phyloP scores from a whole-genome alignment of 2,888 invertebrate genomes.

The Pammene aurita region DNA sequence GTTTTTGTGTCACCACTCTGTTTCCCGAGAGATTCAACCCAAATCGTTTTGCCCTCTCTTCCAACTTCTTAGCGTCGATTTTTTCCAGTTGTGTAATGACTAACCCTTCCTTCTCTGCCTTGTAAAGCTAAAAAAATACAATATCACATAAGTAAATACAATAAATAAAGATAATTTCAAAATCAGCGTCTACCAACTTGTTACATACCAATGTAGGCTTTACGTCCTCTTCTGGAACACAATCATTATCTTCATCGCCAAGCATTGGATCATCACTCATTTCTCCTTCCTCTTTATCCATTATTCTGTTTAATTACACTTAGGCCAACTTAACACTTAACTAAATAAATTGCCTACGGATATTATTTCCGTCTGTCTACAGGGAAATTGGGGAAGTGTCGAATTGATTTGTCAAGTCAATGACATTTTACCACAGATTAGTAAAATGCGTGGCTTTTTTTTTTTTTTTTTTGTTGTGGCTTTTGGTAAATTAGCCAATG shows the following conservation, averaged over 20 bases:
- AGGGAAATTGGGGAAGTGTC: background rate
- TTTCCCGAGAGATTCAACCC: slow-evolving; percentile 74
- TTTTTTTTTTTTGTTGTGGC: too few relatives aligned
- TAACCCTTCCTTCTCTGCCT: slow-evolving; percentile 66
- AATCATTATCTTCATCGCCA: slow-evolving; percentile 59
- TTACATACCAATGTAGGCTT: slow-evolving; percentile 59
- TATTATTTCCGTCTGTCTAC: slow-evolving; percentile 1
- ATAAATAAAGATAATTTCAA: slow-evolving; percentile 17
- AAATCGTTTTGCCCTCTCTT: slow-evolving; percentile 76
- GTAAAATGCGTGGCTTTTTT: slow-evolving; percentile 1
- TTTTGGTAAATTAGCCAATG: too few relatives aligned
- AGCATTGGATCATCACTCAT: slow-evolving; percentile 78
- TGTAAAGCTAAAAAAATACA: slow-evolving; percentile 59
- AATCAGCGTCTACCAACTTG: slow-evolving; percentile 3
- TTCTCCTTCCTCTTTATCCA: slow-evolving; percentile 79
- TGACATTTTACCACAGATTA: slow-evolving; percentile 4
- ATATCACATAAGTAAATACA: slow-evolving; percentile 28
- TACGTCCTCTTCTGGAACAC: slow-evolving; percentile 45
- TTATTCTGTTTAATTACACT: slow-evolving; percentile 54
- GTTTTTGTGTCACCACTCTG: slow-evolving; percentile 71
- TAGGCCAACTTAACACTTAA: background rate
- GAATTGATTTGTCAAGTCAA: slow-evolving; percentile 25
- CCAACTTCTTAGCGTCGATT: slow-evolving; percentile 72
- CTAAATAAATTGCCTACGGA: background rate
- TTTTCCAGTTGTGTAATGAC: slow-evolving; percentile 68